These are phyloP conservation scores for Herminia tarsipennalis DNA, from an alignment of 2,888 invertebrate genomes.

Conservation along the genomic window DNA sequence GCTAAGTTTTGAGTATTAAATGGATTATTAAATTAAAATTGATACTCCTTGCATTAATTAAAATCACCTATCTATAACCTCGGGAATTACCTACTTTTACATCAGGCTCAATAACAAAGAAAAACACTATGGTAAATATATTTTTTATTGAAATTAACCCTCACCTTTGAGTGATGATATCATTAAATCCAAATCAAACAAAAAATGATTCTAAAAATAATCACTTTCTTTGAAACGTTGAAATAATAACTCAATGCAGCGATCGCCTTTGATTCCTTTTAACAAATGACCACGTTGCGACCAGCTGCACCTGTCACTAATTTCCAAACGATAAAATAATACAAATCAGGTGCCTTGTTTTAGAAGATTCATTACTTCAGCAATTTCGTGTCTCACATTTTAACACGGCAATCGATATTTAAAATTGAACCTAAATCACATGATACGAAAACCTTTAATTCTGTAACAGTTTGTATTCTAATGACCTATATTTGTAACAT, in stretches of 20 bases:
- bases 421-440: slow-evolving; percentile 37
- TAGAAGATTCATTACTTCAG: slow-evolving; percentile 70
- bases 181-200: slow-evolving; percentile 23
- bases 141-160: too few species aligned
- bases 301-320: slow-evolving; percentile 69
- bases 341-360: slow-evolving; percentile 68
- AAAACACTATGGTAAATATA: too few species aligned
- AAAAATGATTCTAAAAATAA: slow-evolving; percentile 30
- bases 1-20: too few species aligned
- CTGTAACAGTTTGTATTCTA: slow-evolving; percentile 43
- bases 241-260: slow-evolving; percentile 69
- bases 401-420: slow-evolving; percentile 11
- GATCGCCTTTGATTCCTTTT: slow-evolving; percentile 48
- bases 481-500: slow-evolving; percentile 79
- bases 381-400: slow-evolving; percentile 48
- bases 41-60: too few species aligned
- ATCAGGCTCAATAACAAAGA: too few species aligned
- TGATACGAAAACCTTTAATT: slow-evolving; percentile 36
- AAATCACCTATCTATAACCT: too few species aligned
- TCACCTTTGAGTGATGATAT: slow-evolving; percentile 14
- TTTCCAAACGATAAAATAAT: slow-evolving; percentile 61
- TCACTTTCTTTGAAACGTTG: slow-evolving; percentile 51
- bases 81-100: too few species aligned
- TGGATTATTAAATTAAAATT: too few species aligned
- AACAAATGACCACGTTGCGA: slow-evolving; percentile 57